Evolutionary conservation across 2,888 invertebrate species (phyloP).

Genomic region (Opisthograptis luteolata): DNA sequence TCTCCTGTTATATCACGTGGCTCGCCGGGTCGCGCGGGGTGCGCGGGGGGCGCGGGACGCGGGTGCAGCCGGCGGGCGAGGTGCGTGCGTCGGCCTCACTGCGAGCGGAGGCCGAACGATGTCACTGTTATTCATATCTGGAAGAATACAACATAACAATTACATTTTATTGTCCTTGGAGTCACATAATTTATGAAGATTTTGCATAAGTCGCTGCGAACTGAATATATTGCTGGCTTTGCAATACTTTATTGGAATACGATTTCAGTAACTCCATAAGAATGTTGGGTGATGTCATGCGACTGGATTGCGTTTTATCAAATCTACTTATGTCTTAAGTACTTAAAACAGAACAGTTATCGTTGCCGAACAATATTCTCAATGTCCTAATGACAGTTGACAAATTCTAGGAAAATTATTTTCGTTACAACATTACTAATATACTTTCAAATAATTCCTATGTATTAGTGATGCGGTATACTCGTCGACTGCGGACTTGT

Average conservation of each 20-base stretch:
- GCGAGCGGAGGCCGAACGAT: slow-evolving; percentile 57
- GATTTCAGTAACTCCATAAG: slow-evolving; percentile 7
- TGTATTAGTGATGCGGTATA: too few relatives aligned
- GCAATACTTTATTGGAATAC: slow-evolving; percentile 9
- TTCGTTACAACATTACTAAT: too few relatives aligned
- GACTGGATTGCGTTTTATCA: slow-evolving; percentile 5
- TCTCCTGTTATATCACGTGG: slow-evolving; percentile 76
- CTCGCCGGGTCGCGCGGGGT: slow-evolving; percentile 32
- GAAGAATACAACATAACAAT: slow-evolving; percentile 44
- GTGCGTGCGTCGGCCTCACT: slow-evolving; percentile 31
- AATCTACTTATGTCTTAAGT: slow-evolving; percentile 2
- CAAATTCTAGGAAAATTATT: too few relatives aligned
- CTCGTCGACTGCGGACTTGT: too few relatives aligned
- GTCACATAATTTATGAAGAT: slow-evolving; percentile 13
- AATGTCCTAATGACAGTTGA: too few relatives aligned
- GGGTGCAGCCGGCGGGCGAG: slow-evolving; percentile 34
- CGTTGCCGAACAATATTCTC: too few relatives aligned
- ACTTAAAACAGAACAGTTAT: not conserved
- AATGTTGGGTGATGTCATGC: slow-evolving; percentile 14
- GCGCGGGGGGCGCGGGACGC: slow-evolving; percentile 19
- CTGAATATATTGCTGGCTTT: slow-evolving; percentile 11
- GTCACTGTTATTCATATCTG: slow-evolving; percentile 78
- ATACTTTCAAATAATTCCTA: too few relatives aligned
- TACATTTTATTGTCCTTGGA: slow-evolving; percentile 30
- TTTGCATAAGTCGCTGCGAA: slow-evolving; percentile 9